Conservation (phyloP, 2,113 vertebrate species). For the Oceanites oceanicus region DNA sequence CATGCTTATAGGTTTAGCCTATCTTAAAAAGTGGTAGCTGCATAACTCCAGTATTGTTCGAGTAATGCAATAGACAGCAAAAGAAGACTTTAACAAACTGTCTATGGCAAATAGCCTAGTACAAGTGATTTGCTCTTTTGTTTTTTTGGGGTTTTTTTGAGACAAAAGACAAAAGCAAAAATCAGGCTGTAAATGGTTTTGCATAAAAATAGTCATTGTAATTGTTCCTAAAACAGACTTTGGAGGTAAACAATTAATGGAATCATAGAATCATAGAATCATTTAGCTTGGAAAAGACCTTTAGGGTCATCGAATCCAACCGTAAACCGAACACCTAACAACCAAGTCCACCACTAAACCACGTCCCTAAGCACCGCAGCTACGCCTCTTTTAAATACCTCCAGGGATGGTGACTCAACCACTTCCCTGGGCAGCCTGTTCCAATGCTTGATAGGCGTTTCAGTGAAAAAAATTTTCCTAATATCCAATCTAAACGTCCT, state of each 20-base stretch:
- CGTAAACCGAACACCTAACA: background rate
- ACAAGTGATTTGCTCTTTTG: background rate
- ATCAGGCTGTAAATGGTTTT: background rate
- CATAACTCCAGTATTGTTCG: background rate
- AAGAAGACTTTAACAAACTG: background rate
- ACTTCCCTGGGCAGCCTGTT: too few species aligned
- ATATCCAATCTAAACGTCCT: too few species aligned
- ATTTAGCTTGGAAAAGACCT: background rate
- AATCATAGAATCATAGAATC: background rate
- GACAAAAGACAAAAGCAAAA: background rate
- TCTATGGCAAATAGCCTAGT: background rate
- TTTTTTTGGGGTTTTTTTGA: background rate
- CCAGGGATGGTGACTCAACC: too few species aligned
- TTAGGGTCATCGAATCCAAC: background rate
- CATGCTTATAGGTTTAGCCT: background rate
- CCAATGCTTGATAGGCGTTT: too few species aligned
- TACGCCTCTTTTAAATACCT: too few species aligned
- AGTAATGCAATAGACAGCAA: background rate
- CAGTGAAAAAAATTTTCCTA: too few species aligned
- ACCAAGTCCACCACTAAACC: too few species aligned
- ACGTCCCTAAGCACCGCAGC: too few species aligned
- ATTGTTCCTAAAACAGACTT: background rate
- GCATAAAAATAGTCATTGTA: background rate
- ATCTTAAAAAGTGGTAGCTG: rapidly evolving
- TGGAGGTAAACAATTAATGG: background rate